A percentile compares a stretch with the other conserved stretches of the same genome.
Conservation (phyloP, 2,113 vertebrate genomes). For the Apus apus region DNA sequence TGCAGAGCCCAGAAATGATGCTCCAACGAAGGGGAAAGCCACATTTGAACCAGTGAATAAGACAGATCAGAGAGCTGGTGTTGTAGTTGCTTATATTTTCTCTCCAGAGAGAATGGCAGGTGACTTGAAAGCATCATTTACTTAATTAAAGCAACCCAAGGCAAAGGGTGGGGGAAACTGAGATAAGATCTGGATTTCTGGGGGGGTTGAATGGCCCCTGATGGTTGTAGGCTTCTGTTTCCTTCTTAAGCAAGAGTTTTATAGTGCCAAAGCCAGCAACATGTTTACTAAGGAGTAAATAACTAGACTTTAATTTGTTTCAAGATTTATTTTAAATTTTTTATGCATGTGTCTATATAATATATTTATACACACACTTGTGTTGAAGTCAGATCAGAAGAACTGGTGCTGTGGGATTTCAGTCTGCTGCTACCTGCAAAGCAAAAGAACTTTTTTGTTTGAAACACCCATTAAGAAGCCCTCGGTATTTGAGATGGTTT, state of each 20-base stretch:
- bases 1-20: too few relatives aligned
- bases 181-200: not conserved
- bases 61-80: not conserved
- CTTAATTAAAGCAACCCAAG: not conserved
- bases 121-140: not conserved
- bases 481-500: not conserved
- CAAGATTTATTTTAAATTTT: not conserved
- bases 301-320: not conserved
- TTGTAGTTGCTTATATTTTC: not conserved
- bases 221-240: not conserved
- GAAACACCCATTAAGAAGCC: not conserved
- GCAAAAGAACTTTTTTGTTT: not conserved
- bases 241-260: not conserved
- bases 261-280: not conserved
- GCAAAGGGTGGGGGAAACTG: not conserved
- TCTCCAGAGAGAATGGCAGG: not conserved
- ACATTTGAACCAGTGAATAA: accelerated
- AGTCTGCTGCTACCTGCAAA: not conserved
- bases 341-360: too few relatives aligned
- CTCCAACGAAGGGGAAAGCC: not conserved
- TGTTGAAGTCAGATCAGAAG: not conserved
- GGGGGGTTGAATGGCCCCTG: not conserved
- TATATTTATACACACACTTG: not conserved
- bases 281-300: not conserved
- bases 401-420: not conserved